Conservation (phyloP, 2,113 vertebrate species). For the Hoplias malabaricus region DNA sequence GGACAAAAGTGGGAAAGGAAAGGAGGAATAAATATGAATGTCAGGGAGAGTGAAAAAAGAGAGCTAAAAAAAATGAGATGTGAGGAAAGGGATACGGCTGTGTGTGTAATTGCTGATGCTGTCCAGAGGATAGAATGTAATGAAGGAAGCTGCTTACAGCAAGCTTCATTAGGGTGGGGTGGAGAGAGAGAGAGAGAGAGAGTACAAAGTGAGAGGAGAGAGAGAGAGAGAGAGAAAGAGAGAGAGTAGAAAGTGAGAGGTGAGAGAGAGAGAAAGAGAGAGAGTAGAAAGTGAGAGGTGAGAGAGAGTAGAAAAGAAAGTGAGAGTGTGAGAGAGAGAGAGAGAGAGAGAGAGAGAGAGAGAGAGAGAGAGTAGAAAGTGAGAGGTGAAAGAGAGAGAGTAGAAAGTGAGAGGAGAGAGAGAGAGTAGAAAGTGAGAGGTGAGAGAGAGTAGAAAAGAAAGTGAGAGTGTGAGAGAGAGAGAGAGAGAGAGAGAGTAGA, state of each 20-base stretch:
- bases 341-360: conserved; percentile 41
- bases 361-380: conserved; percentile 3
- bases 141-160: conserved; percentile 75
- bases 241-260: too few relatives aligned
- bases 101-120: conserved; percentile 66
- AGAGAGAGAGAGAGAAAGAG: background rate
- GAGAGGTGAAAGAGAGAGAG: conserved; percentile 2
- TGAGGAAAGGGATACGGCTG: conserved; percentile 36
- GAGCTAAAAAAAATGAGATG: conserved; percentile 28
- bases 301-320: background rate
- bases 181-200: conserved; percentile 29
- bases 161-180: conserved; percentile 73
- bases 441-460: too few relatives aligned
- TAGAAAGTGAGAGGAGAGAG: background rate
- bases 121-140: conserved; percentile 77
- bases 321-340: background rate
- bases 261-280: too few relatives aligned
- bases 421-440: background rate
- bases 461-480: background rate
- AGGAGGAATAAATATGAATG: background rate
- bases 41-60: background rate
- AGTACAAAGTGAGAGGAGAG: conserved; percentile 1
- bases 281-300: background rate
- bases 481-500: background rate
- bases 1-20: background rate